phyloP scores from a whole-genome alignment of 1,140 invertebrate species.

The Heterodera schachtii region DNA sequence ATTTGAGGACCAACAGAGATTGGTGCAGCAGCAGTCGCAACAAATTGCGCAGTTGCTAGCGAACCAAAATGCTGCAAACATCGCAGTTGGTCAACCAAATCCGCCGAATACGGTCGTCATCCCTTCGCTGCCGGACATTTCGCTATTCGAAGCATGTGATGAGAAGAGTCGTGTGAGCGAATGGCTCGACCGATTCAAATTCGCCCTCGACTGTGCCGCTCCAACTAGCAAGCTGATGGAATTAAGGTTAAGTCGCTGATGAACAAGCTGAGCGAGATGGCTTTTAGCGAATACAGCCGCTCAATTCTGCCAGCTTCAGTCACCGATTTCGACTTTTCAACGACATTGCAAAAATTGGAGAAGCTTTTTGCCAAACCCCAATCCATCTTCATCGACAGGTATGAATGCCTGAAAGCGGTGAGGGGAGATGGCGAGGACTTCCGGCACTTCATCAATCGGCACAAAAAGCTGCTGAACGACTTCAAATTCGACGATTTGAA shows the following conservation, averaged over 20 bases:
- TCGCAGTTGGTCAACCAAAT: no score
- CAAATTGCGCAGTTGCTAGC: no score
- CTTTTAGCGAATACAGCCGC: background rate
- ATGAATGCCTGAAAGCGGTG: constrained; percentile 1
- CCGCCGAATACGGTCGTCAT: background rate
- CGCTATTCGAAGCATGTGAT: background rate
- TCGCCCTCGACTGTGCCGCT: background rate
- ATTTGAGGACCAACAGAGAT: no score
- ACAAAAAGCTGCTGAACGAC: background rate
- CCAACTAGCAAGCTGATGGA: background rate
- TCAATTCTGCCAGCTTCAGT: background rate
- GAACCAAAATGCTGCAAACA: no score
- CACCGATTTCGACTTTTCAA: background rate
- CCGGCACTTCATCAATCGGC: background rate
- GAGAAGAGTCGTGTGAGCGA: background rate
- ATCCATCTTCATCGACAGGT: background rate
- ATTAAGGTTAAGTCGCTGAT: background rate
- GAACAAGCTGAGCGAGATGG: background rate
- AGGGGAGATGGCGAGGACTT: background rate
- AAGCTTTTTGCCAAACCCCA: background rate
- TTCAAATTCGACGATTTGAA: constrained; percentile 4
- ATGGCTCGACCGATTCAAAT: background rate
- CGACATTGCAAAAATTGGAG: background rate
- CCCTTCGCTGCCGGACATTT: background rate
- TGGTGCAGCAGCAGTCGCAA: no score